These are phyloP conservation scores for Chlorops oryzae DNA, from an alignment of 1,140 invertebrate genomes.

Conservation along the genomic window DNA sequence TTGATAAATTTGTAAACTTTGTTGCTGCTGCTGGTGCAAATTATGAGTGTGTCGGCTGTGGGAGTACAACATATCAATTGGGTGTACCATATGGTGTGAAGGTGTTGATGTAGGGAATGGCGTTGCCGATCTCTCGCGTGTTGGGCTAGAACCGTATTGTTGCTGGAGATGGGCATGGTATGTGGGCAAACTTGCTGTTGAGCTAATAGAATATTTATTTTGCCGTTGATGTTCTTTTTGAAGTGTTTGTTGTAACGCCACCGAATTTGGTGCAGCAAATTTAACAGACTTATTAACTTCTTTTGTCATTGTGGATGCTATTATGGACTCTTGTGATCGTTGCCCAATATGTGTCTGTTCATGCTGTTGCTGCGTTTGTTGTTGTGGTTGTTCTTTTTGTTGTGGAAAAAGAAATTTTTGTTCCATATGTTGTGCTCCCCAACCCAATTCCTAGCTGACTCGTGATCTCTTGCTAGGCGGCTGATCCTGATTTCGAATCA, in stretches of 20 bases:
- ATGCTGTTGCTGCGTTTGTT: conserved; percentile 9
- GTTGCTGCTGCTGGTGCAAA: conserved; percentile 15
- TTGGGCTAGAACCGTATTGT: no score
- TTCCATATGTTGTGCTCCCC: conserved; percentile 44
- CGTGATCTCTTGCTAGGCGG: conserved; percentile 42
- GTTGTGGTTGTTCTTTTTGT: conserved; percentile 15
- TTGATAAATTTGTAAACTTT: conserved; percentile 9
- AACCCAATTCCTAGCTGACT: conserved; percentile 48
- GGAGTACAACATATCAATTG: conserved; percentile 46
- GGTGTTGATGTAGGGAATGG: conserved; percentile 14
- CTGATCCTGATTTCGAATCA: conserved; percentile 53
- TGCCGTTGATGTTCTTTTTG: conserved; percentile 14
- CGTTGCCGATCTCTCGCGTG: conserved; percentile 11
- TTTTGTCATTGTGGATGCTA: conserved; percentile 26
- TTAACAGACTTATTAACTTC: conserved; percentile 5
- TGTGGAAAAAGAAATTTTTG: conserved; percentile 22
- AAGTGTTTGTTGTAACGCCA: conserved; percentile 6
- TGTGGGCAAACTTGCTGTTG: no score
- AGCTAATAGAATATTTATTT: no score
- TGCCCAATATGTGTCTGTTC: conserved; percentile 9
- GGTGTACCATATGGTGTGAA: conserved; percentile 23
- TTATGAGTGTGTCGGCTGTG: conserved; percentile 27
- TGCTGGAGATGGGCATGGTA: conserved; percentile 10
- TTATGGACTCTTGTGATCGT: conserved; percentile 20
- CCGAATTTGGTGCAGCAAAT: background rate